Conservation (phyloP, 1,140 invertebrate genomes). For the Ganaspis sp. region DNA sequence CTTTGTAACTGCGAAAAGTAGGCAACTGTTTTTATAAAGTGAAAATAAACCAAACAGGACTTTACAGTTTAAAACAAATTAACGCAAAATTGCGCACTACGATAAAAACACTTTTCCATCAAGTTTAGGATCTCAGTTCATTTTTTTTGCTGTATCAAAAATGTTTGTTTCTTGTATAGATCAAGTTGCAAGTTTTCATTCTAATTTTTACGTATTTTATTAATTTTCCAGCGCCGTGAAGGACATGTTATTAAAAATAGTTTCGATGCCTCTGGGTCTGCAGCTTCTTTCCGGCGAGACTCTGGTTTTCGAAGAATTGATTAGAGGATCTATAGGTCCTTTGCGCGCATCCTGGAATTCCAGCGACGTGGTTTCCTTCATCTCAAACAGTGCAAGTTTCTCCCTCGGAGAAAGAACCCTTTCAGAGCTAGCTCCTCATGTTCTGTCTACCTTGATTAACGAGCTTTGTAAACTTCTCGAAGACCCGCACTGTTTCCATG, state of each 20-base stretch:
- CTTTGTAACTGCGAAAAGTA: too few species aligned
- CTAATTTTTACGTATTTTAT: slow-evolving; percentile 14
- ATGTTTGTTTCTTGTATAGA: too few species aligned
- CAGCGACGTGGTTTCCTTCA: slow-evolving; percentile 64
- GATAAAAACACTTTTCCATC: too few species aligned
- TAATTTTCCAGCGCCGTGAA: slow-evolving; percentile 64
- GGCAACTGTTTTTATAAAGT: too few species aligned
- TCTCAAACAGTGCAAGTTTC: slow-evolving; percentile 66
- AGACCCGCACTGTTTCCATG: slow-evolving; percentile 62
- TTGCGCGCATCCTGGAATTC: slow-evolving; percentile 67
- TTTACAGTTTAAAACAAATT: too few species aligned
- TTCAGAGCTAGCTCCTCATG: slow-evolving; percentile 63
- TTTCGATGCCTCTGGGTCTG: slow-evolving; percentile 64
- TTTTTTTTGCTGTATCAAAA: too few species aligned
- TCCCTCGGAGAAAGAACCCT: slow-evolving; percentile 60
- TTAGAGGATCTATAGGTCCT: slow-evolving; percentile 67
- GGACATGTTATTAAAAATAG: slow-evolving; percentile 66
- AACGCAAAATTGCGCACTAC: too few species aligned
- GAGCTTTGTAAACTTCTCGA: slow-evolving; percentile 64
- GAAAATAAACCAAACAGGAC: too few species aligned
- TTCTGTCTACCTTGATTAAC: slow-evolving; percentile 67
- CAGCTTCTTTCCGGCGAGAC: slow-evolving; percentile 63
- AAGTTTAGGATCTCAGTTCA: too few species aligned
- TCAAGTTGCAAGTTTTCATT: too few species aligned
- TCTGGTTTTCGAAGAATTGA: slow-evolving; percentile 68